Evolutionary conservation across 2,113 vertebrate genomes (phyloP).

Genomic region (Larimichthys polyactis): DNA sequence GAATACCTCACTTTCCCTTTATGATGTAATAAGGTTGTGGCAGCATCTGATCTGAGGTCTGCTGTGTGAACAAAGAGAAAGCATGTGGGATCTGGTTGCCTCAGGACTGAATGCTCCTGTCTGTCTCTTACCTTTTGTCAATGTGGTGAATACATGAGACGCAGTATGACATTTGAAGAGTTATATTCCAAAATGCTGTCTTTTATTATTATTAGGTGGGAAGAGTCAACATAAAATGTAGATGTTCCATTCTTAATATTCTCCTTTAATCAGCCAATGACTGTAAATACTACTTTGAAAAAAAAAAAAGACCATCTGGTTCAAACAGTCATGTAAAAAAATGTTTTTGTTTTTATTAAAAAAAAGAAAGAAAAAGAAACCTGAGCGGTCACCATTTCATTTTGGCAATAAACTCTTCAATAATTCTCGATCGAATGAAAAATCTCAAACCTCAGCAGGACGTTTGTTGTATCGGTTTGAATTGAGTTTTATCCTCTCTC

Average conservation of each 20-base stretch:
- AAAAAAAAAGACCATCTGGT: slow-evolving; percentile 10
- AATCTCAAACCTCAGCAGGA: slow-evolving; percentile 72
- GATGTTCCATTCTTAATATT: slow-evolving; percentile 30
- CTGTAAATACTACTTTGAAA: slow-evolving; percentile 30
- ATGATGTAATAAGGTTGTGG: neutral
- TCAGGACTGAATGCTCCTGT: slow-evolving; percentile 20
- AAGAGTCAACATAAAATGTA: slow-evolving; percentile 14
- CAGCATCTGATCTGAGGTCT: slow-evolving; percentile 30
- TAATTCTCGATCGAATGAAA: slow-evolving; percentile 69
- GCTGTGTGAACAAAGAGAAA: slow-evolving; percentile 4
- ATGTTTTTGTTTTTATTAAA: neutral
- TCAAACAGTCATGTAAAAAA: slow-evolving; percentile 43
- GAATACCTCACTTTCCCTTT: neutral
- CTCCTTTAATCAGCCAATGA: slow-evolving; percentile 36
- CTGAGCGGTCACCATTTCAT: slow-evolving; percentile 29
- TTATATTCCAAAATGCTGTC: slow-evolving; percentile 25
- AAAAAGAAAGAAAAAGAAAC: too few relatives aligned
- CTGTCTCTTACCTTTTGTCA: slow-evolving; percentile 48
- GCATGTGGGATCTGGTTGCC: neutral
- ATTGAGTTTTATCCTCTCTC: slow-evolving; percentile 88
- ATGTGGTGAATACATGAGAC: slow-evolving; percentile 66
- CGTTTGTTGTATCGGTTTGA: slow-evolving; percentile 78
- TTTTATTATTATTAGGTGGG: neutral
- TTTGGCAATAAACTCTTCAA: slow-evolving; percentile 71
- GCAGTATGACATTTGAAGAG: slow-evolving; percentile 24